A percentile compares a stretch with the other conserved stretches of the same genome.
phyloP scores from a whole-genome alignment of 2,888 invertebrate genomes.

The Zygogramma bicolorata region DNA sequence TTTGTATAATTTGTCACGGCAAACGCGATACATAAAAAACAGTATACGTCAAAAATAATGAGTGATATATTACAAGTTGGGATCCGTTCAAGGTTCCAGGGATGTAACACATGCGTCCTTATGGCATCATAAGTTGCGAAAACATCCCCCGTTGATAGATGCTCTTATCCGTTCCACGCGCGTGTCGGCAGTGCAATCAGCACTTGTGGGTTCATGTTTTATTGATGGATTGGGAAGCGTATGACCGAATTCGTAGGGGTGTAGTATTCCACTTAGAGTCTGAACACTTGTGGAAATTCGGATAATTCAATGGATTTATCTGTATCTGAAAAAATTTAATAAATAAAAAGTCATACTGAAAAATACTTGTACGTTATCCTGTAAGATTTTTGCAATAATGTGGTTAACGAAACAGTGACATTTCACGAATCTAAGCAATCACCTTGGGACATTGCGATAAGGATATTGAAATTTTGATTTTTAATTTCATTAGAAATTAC shows the following conservation, averaged over 20 bases:
- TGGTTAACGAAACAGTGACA: too few relatives aligned
- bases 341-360: too few relatives aligned
- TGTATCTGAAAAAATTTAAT: too few relatives aligned
- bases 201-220: constrained; percentile 30
- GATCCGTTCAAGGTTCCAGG: constrained; percentile 45
- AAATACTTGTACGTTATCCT: too few relatives aligned
- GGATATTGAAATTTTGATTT: too few relatives aligned
- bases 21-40: constrained; percentile 12
- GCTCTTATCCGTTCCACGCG: constrained; percentile 33
- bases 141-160: constrained; percentile 36
- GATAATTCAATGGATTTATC: too few relatives aligned
- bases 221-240: constrained; percentile 23
- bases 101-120: constrained; percentile 51
- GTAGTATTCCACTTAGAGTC: too few relatives aligned
- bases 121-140: constrained; percentile 27
- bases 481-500: too few relatives aligned
- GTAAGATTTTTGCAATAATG: too few relatives aligned
- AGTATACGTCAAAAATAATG: constrained; percentile 41
- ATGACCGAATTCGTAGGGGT: neutral
- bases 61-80: constrained; percentile 48
- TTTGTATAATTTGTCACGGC: constrained; percentile 17
- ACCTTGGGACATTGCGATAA: too few relatives aligned
- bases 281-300: too few relatives aligned
- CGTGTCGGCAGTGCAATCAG: constrained; percentile 30
- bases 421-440: too few relatives aligned